Base-by-base conservation (phyloP, 2,113 vertebrate species). In the Ramphastos sulfuratus region DNA sequence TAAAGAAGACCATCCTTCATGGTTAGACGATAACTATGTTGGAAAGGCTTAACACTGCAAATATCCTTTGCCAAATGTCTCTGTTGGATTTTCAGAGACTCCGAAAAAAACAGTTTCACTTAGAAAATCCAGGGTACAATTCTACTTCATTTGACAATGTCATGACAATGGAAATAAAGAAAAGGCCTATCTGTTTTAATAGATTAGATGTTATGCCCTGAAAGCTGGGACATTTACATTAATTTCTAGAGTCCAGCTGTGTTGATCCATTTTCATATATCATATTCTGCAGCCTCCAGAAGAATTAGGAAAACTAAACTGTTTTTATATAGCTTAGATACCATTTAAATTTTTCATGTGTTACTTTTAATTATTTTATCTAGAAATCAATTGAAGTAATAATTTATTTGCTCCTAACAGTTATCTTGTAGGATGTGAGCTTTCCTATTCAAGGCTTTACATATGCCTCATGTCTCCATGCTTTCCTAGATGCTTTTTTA, bases 321-420 rank as follows among this genome's bases (percentile, higher is more conserved):
- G 27, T 0, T 59, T 88, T 81, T n/a, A 35, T 56, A 35, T 5
- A n/a, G 30, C 42, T 78, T 61, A 58, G 61, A 81, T n/a, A 20
- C 17, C 17, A 73, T 69, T 56, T 65, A 37, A 28, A 30, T 30
- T 84, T 94, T 79, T 82, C 7, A 71, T 58, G 1, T 2, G n/a
- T 94, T 89, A 71, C 55, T 84, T 77, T 81, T 50, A 82, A 80
- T 76, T 79, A 84, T 72, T 92, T 66, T 86, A 89, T 54, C 52
- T 66, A 82, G 33, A 81, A 58, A 69, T 73, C 24, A 37, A 79
- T 87, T 89, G 55, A 65, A 70, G 18, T 25, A 73, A 79, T 85
- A 82, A 63, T 59, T 89, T 67, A 77, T 93, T 85, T 91, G 33
- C 17, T 79, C 37, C 59, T 70, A 81, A 37, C 37, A 23, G 52